Conservation (phyloP, 2,797 vertebrate species). For the Bovichtus diacanthus region DNA sequence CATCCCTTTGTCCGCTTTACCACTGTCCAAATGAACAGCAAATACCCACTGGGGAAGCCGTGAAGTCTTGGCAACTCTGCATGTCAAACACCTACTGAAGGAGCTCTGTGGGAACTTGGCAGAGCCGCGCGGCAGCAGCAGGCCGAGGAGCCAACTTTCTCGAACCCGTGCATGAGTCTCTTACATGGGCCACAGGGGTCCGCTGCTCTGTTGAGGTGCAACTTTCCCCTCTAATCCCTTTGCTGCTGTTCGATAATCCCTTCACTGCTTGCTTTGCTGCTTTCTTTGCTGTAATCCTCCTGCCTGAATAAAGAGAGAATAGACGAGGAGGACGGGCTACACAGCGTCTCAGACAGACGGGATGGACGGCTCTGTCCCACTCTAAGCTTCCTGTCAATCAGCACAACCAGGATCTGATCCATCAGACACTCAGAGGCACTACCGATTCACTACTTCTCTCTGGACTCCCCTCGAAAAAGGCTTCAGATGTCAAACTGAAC, state of each 20-base stretch:
- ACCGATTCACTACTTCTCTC: background rate
- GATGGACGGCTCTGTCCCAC: conserved; percentile 39
- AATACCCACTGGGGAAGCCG: conserved; percentile 13
- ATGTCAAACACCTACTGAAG: conserved; percentile 42
- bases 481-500: conserved; percentile 12
- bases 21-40: conserved; percentile 40
- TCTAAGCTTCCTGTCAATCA: conserved; percentile 55
- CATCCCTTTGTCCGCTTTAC: conserved; percentile 42
- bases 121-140: conserved; percentile 19
- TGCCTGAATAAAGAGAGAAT: conserved; percentile 68
- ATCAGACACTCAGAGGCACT: conserved; percentile 2
- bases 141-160: conserved; percentile 31
- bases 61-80: conserved; percentile 18
- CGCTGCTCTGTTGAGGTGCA: conserved; percentile 65
- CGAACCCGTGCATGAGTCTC: conserved; percentile 50
- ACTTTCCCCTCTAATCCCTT: conserved; percentile 72
- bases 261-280: conserved; percentile 72
- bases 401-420: conserved; percentile 39
- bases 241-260: conserved; percentile 72
- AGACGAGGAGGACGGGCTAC: conserved; percentile 53
- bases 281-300: conserved; percentile 76
- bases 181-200: conserved; percentile 57
- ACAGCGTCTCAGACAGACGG: conserved; percentile 49
- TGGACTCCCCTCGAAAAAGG: background rate
- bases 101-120: conserved; percentile 34